Evolutionary conservation across 2,888 invertebrate genomes (phyloP), one percentile per base, ranked within the genome.

Genomic region (Sminthurinus aureus): DNA sequence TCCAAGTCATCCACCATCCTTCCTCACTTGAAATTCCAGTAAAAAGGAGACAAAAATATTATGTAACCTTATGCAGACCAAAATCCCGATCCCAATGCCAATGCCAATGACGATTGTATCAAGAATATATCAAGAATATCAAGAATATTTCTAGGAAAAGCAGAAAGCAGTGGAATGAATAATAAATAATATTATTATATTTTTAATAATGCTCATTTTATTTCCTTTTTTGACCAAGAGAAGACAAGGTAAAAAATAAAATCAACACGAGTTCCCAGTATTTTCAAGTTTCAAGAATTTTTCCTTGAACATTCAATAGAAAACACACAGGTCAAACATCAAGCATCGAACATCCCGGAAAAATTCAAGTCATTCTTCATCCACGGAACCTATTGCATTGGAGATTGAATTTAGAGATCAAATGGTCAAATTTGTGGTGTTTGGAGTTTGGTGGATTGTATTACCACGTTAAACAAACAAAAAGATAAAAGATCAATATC

Each of bases 11-110:
- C 71, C 26, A 26, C 24, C 71, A 71, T 71, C 71, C 26, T 71
- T 71, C 71, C 71, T 71, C 71, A 71, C 71, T 71, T 71, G 71
- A 71, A 24, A 71, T 71, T 71, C 71, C 71, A 71, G 71, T 71
- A 71, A 71, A 71, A 71, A 71, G 71, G 8, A 71, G 15, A 71
- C 38, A 38, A 38, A 38, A 38, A 38, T 38, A 38, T 38, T 38
- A 38, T 38, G 38, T 38, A 38, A 38, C 38, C 38, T 38, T 38
- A 38, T 38, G 38, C 38, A 24, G 24, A 71, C 20, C 24, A 13
- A 26, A 4, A 64, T 18, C 9, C 1, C 69, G 22, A n/a, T n/a
- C n/a, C n/a, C n/a, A n/a, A n/a, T n/a, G n/a, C n/a, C n/a, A n/a
- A n/a, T n/a, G n/a, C n/a, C n/a, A 20, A 22, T 11, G 2, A 3